Evolutionary conservation across 2,888 invertebrate species (phyloP), one percentile per base, ranked within the genome.

Genomic region (Galeruca laticollis): DNA sequence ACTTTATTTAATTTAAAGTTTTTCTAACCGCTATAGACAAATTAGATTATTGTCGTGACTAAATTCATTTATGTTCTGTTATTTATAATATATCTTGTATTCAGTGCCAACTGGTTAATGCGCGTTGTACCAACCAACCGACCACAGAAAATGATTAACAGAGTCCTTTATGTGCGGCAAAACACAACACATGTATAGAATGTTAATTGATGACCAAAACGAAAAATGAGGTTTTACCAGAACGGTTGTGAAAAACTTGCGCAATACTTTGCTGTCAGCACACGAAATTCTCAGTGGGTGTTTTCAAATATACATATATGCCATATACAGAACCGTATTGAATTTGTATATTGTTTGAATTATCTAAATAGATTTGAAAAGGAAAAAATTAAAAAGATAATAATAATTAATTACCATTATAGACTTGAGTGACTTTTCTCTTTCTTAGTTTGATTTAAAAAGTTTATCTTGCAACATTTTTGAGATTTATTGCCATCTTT

Each of bases 131-230:
- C 9, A 37, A 31, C 52, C 52, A 54, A 35, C 56, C 56, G 21
- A 62, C 37, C 60, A 60, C 65, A 64, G 65, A 71, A 68, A 71
- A 68, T 68, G 71, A 68, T 54, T 65, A 70, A 67, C 52, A 52
- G 49, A 54, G 60, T 70, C 62, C 67, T 67, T 51, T 57, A 43
- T 62, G 20, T 49, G 60, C 60, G 62, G 60, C 57, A 60, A 68
- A 68, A 66, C 54, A 68, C 49, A 56, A 69, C 67, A 40, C 63
- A 61, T 60, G 63, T 60, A 67, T 54, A 67, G 60, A 64, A 67
- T 67, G 66, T 63, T 68, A 69, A 64, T 69, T 72, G 72, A 72
- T 69, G 60, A 69, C 69, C 64, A 51, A 64, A 47, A 63, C 63
- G 60, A 40, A 69, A 60, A 69, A 64, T 40, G 62, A 64, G 64